These are phyloP conservation scores for Sminthurides aquaticus DNA, from an alignment of 2,888 invertebrate genomes.

Conservation along the genomic window DNA sequence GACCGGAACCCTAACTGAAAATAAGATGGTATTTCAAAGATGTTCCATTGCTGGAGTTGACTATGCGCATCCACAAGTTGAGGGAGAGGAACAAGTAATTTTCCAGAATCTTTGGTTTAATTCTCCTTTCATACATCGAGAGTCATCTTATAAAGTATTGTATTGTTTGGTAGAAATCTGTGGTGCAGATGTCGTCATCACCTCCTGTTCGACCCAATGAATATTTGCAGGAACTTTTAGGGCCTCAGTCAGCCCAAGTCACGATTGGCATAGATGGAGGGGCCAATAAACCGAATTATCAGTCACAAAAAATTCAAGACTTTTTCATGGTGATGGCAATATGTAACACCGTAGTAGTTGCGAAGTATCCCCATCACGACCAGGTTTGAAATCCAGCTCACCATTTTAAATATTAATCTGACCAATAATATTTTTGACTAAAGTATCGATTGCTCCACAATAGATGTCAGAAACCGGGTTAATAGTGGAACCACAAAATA, in stretches of 20 bases:
- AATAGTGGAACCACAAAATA: constrained; percentile 21
- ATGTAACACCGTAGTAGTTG: constrained; percentile 95
- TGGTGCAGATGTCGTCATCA: neutral
- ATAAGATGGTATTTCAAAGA: constrained; percentile 90
- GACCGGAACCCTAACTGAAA: constrained; percentile 95
- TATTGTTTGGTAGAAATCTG: neutral
- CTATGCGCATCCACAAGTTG: constrained; percentile 73
- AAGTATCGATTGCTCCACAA: constrained; percentile 1
- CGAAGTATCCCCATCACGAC: constrained; percentile 69
- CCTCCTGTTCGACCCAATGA: neutral
- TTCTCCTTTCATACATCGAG: too few species aligned
- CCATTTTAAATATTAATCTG: neutral
- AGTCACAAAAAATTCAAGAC: constrained; percentile 70
- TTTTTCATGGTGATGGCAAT: constrained; percentile 85
- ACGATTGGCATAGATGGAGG: neutral
- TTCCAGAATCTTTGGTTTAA: neutral
- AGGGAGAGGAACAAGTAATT: constrained; percentile 23
- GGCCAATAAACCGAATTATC: constrained; percentile 43
- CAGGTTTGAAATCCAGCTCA: too few species aligned
- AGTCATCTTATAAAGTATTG: too few species aligned
- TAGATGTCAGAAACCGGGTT: constrained; percentile 53
- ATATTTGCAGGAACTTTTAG: neutral
- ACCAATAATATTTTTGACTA: neutral
- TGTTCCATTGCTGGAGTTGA: constrained; percentile 84
- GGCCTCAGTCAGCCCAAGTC: neutral